phyloP scores from a whole-genome alignment of 2,797 vertebrate genomes.

The Anabacerthia variegaticeps region DNA sequence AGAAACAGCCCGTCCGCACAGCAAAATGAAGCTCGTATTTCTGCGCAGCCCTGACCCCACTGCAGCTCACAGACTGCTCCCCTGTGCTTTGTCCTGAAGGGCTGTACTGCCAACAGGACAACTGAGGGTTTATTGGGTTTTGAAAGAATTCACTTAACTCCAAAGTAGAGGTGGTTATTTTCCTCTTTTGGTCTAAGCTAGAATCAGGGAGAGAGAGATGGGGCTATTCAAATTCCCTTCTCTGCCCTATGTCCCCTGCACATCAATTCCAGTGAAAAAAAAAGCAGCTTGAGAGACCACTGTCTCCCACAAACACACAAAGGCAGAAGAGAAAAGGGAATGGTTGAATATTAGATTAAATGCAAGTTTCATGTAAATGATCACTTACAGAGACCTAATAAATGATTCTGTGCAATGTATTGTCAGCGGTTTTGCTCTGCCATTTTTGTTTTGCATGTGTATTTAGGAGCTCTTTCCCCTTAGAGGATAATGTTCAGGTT shows the following conservation, averaged over 20 bases:
- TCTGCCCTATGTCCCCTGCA: not conserved
- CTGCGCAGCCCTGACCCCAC: not conserved
- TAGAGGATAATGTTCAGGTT: constrained; percentile 3
- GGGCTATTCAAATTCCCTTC: not conserved
- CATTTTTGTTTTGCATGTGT: constrained; percentile 40
- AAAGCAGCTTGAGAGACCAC: not conserved
- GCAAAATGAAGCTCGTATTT: not conserved
- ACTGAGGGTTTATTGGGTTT: not conserved
- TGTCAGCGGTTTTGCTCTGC: constrained; percentile 17
- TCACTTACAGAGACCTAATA: constrained; percentile 42
- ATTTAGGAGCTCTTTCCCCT: not conserved
- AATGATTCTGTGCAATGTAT: constrained; percentile 20
- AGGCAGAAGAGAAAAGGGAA: constrained; percentile 34
- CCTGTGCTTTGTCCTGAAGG: not conserved
- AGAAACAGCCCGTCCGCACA: not conserved
- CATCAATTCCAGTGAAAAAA: not conserved
- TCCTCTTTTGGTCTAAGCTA: not conserved
- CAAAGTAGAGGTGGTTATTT: not conserved
- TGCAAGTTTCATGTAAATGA: constrained; percentile 47
- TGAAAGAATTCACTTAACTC: not conserved
- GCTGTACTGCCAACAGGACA: not conserved
- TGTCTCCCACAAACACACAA: not conserved
- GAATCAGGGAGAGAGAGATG: not conserved
- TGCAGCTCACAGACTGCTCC: not conserved
- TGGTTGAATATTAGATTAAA: constrained; percentile 32